phyloP scores from a whole-genome alignment of 2,888 invertebrate genomes.

The Brachycybe producta region DNA sequence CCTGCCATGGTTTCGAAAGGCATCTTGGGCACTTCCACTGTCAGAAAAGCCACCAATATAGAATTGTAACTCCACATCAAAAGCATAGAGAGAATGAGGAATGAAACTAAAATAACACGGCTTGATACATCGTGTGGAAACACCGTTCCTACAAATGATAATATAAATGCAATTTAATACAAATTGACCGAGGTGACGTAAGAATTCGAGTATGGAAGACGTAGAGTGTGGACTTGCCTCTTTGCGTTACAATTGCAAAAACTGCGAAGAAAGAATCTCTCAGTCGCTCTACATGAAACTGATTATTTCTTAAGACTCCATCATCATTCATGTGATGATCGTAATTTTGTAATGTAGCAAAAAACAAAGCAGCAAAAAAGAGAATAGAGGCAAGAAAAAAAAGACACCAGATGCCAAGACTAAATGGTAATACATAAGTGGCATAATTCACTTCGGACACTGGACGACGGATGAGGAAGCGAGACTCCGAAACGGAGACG shows the following conservation, averaged over 20 bases:
- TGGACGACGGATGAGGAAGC: slow-evolving; percentile 6
- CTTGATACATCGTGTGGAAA: slow-evolving; percentile 6
- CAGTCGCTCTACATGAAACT: too few relatives aligned
- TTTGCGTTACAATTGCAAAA: slow-evolving; percentile 7
- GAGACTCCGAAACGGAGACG: slow-evolving; percentile 9
- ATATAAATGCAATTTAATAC: too few relatives aligned
- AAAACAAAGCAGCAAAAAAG: neutral
- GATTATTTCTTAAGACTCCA: too few relatives aligned
- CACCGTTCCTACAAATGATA: neutral
- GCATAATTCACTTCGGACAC: neutral
- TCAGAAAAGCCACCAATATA: slow-evolving; percentile 11
- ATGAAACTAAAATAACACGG: slow-evolving; percentile 5
- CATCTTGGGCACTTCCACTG: slow-evolving; percentile 8
- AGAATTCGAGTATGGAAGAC: neutral
- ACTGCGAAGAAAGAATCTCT: too few relatives aligned
- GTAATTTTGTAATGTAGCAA: neutral
- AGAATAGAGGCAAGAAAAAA: neutral
- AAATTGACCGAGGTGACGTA: too few relatives aligned
- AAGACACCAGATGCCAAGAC: slow-evolving; percentile 1
- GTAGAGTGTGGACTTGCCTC: neutral
- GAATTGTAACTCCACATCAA: slow-evolving; percentile 12
- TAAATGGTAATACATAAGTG: slow-evolving; percentile 9
- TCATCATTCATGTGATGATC: too few relatives aligned
- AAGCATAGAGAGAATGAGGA: neutral
- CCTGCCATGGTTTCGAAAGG: slow-evolving; percentile 9